phyloP scores from a whole-genome alignment of 2,797 vertebrate species.

The Helarctos malayanus region DNA sequence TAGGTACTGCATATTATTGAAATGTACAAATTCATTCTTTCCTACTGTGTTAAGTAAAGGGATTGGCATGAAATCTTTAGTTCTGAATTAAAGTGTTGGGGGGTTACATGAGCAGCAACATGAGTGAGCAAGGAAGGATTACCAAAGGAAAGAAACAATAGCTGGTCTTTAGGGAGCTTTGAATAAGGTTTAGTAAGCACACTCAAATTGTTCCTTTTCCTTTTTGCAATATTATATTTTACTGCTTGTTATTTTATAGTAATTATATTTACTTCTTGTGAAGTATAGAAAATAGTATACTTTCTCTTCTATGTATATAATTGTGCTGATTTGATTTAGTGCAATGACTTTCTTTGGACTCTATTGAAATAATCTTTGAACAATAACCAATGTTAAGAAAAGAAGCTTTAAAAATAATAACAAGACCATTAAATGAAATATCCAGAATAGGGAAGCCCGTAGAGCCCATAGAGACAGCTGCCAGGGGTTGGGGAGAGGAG shows the following conservation, averaged over 20 bases:
- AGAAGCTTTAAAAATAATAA: conserved; percentile 24
- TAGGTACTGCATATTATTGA: conserved; percentile 64
- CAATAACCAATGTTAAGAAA: neutral
- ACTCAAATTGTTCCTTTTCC: conserved; percentile 15
- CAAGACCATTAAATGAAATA: neutral
- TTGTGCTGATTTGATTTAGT: conserved; percentile 51
- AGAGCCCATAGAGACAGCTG: neutral
- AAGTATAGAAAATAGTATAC: neutral
- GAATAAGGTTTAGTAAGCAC: conserved; percentile 8
- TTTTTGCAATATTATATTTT: conserved; percentile 10
- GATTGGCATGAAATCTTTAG: conserved; percentile 54
- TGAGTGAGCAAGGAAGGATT: neutral
- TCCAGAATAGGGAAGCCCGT: neutral
- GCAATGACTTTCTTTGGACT: neutral
- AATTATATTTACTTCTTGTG: conserved; percentile 61
- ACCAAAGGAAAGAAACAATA: conserved; percentile 41
- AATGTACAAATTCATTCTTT: conserved; percentile 71
- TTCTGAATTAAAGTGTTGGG: conserved; percentile 18
- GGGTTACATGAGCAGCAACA: neutral
- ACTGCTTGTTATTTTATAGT: conserved; percentile 20
- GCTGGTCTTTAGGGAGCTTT: conserved; percentile 10
- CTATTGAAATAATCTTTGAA: conserved; percentile 70
- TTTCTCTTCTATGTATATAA: conserved; percentile 45
- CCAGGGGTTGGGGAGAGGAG: fast-evolving
- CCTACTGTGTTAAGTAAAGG: conserved; percentile 58